phyloP scores from a whole-genome alignment of 2,888 invertebrate genomes.

The Teleogryllus oceanicus region DNA sequence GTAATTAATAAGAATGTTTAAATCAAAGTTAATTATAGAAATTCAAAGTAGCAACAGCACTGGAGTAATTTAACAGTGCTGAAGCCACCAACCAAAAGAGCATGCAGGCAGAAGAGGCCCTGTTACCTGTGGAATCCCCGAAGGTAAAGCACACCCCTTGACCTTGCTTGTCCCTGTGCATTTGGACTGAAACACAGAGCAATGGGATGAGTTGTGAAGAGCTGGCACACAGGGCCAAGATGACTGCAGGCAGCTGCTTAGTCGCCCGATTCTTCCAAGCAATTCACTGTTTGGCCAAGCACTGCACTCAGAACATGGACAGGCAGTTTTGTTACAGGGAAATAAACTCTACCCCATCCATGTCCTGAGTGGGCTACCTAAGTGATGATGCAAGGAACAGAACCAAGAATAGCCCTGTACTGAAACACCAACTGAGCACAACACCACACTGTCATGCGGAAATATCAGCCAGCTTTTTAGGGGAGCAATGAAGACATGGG shows the following conservation, averaged over 20 bases:
- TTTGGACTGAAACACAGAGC: slow-evolving; percentile 40
- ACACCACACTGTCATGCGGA: no score
- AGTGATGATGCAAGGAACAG: no score
- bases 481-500: no score
- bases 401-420: no score
- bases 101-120: slow-evolving; percentile 18
- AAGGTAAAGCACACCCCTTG: slow-evolving; percentile 64
- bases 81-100: neutral
- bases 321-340: no score
- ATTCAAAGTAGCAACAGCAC: neutral
- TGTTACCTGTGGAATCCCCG: slow-evolving; percentile 65
- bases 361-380: no score
- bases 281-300: neutral
- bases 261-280: neutral
- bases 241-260: neutral
- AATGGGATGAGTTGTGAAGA: slow-evolving; percentile 11
- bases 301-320: no score
- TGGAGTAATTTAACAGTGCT: neutral
- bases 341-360: no score
- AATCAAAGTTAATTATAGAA: neutral
- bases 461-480: no score
- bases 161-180: slow-evolving; percentile 39
- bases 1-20: neutral
- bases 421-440: no score
- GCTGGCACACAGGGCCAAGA: slow-evolving; percentile 20